A percentile compares a stretch with the other conserved stretches of the same genome.
Conservation (phyloP, 2,113 vertebrate species). For the Pteronura brasiliensis region DNA sequence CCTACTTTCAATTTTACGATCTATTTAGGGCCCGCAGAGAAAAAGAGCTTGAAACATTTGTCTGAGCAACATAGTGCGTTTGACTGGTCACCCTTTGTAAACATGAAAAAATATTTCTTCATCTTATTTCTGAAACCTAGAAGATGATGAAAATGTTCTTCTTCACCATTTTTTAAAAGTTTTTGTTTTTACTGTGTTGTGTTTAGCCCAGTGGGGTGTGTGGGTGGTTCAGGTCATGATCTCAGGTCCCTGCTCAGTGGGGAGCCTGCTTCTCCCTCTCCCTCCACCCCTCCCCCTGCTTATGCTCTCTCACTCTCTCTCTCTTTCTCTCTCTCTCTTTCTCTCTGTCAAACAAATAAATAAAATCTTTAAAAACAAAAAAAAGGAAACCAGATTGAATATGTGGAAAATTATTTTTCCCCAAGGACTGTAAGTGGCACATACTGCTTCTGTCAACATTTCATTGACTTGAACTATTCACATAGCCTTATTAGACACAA, state of each 20-base stretch:
- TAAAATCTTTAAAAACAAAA: too few relatives aligned
- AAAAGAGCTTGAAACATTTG: not conserved
- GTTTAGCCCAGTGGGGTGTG: not conserved
- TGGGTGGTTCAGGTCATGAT: not conserved
- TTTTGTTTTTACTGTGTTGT: not conserved
- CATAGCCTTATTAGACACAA: not conserved
- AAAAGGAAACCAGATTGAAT: not conserved
- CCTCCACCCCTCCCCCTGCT: too few relatives aligned
- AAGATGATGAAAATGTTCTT: not conserved
- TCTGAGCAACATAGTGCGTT: not conserved
- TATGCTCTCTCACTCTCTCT: too few relatives aligned
- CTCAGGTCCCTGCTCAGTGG: too few relatives aligned
- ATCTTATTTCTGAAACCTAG: not conserved
- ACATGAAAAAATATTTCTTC: not conserved
- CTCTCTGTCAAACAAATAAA: too few relatives aligned
- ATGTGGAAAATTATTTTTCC: not conserved
- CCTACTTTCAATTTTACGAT: conserved; percentile 46
- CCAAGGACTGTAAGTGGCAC: not conserved
- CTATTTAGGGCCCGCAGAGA: not conserved
- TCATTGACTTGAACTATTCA: not conserved
- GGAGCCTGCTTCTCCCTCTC: too few relatives aligned
- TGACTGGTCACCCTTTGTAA: not conserved
- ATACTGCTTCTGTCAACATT: not conserved
- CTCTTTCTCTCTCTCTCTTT: too few relatives aligned
- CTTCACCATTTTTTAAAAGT: not conserved